phyloP scores from a whole-genome alignment of 2,888 invertebrate genomes.

The Caenorhabditis wallacei region DNA sequence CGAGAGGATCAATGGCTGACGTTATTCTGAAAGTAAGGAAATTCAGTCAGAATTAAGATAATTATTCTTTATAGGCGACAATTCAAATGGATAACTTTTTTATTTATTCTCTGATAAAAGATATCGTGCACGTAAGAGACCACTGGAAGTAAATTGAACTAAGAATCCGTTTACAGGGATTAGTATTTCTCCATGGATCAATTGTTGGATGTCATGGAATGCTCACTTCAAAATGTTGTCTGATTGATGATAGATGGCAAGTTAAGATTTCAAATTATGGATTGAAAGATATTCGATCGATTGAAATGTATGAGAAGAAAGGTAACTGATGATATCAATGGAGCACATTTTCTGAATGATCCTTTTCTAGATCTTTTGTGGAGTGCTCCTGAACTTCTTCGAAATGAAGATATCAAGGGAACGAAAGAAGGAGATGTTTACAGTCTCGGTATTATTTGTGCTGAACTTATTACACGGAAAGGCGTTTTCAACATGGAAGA shows the following conservation, averaged over 20 bases:
- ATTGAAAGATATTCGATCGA: slow-evolving; percentile 27
- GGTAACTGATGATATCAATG: background rate
- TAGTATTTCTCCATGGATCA: slow-evolving; percentile 40
- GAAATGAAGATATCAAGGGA: slow-evolving; percentile 58
- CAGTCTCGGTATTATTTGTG: slow-evolving; percentile 70
- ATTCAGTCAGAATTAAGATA: background rate
- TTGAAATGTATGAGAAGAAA: slow-evolving; percentile 52
- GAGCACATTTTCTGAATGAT: background rate
- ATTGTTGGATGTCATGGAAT: slow-evolving; percentile 52
- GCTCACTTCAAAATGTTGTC: slow-evolving; percentile 61
- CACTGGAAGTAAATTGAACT: no score
- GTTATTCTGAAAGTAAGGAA: slow-evolving; percentile 40
- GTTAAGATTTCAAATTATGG: slow-evolving; percentile 71
- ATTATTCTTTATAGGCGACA: slow-evolving; percentile 38
- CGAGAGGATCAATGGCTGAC: slow-evolving; percentile 71
- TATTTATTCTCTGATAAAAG: slow-evolving; percentile 78
- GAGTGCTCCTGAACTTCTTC: slow-evolving; percentile 73
- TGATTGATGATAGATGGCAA: slow-evolving; percentile 74
- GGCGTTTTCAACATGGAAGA: slow-evolving; percentile 54
- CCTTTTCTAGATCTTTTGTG: slow-evolving; percentile 71
- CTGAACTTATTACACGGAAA: slow-evolving; percentile 63
- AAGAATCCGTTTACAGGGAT: slow-evolving; percentile 28
- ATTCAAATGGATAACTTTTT: slow-evolving; percentile 80
- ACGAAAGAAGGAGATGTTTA: slow-evolving; percentile 54
- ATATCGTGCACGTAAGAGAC: slow-evolving; percentile 75